Percentiles rank a stretch among this genome's conserved stretches.
Conservation (phyloP, 2,113 vertebrate species). For the Tenrec ecaudatus region DNA sequence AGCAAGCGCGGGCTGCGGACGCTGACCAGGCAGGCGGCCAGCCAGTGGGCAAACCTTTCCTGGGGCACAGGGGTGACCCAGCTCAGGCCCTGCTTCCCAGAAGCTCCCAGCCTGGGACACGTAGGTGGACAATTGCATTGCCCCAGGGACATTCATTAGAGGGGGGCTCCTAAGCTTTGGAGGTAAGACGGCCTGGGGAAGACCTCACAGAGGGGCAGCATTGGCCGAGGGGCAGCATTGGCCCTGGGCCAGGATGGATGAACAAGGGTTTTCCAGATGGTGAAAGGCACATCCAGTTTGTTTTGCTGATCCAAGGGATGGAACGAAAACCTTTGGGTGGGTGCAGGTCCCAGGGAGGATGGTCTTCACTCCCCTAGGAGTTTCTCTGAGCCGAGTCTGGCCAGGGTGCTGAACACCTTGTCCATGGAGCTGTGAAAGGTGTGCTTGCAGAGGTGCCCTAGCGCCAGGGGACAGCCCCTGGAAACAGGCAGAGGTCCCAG, state of each 20-base stretch:
- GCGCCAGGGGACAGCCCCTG: neutral
- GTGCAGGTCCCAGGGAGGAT: neutral
- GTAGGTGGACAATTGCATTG: accelerated
- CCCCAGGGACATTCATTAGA: neutral
- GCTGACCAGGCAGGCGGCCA: neutral
- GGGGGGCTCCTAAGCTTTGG: neutral
- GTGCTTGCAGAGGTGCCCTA: neutral
- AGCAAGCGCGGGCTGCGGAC: no score
- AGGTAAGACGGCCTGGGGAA: neutral
- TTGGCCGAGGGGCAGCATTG: no score
- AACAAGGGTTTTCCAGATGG: neutral
- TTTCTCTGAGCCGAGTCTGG: neutral
- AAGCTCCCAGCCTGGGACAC: neutral
- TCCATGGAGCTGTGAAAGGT: accelerated
- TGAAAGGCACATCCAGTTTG: neutral
- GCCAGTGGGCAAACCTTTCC: neutral
- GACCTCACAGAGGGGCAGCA: neutral
- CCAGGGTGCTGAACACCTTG: neutral
- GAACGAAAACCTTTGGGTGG: neutral
- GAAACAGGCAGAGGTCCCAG: no score
- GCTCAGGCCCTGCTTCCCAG: neutral
- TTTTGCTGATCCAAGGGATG: neutral
- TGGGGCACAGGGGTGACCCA: neutral
- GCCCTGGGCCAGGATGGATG: accelerated
- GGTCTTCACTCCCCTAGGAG: neutral